Percentiles rank a stretch among this genome's conserved stretches.
phyloP scores from a whole-genome alignment of 1,140 invertebrate species.

The Paralvinella palmiformis region DNA sequence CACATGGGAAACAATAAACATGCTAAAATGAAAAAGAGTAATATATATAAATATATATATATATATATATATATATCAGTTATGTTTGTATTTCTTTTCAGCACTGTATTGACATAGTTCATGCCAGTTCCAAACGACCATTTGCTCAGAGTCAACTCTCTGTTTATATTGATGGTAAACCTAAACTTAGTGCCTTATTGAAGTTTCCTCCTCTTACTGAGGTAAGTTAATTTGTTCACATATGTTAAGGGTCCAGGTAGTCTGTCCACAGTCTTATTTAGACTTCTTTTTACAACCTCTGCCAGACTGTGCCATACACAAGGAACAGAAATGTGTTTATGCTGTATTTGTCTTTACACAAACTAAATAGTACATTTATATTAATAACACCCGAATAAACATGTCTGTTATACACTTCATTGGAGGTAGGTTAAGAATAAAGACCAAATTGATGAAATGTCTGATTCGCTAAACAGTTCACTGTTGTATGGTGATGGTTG shows the following conservation, averaged over 20 bases:
- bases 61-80: too few relatives aligned
- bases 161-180: constrained; percentile 60
- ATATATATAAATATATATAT: too few relatives aligned
- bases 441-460: too few relatives aligned
- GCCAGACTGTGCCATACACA: not conserved
- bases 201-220: constrained; percentile 59
- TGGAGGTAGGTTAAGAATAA: too few relatives aligned
- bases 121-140: constrained; percentile 56
- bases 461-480: too few relatives aligned
- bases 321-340: not conserved
- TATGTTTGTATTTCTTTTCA: constrained; percentile 23
- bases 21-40: not conserved
- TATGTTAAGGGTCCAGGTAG: not conserved
- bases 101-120: constrained; percentile 59
- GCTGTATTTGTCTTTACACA: not conserved
- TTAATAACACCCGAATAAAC: not conserved
- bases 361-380: not conserved
- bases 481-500: too few relatives aligned
- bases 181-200: constrained; percentile 54
- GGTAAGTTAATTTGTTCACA: constrained; percentile 39
- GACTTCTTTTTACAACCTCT: not conserved
- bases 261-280: not conserved
- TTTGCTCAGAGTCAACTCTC: constrained; percentile 59
- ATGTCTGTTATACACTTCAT: too few relatives aligned
- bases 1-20: not conserved